Percentiles rank a stretch among this genome's conserved stretches.
Conservation (phyloP, 2,888 invertebrate species). For the Stenodema calcarata region DNA sequence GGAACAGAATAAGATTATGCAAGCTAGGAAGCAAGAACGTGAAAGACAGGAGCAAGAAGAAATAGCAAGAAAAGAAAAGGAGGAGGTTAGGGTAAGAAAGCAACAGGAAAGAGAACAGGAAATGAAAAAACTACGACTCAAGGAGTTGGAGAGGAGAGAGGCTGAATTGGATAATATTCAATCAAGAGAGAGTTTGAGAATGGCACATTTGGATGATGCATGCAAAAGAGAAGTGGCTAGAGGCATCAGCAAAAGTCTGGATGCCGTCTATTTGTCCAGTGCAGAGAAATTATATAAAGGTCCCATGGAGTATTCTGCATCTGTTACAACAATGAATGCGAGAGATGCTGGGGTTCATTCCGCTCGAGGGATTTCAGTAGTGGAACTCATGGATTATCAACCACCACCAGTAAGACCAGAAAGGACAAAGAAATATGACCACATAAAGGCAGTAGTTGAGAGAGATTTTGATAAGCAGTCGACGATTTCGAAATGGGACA, state of each 20-base stretch:
- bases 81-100: background rate
- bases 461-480: background rate
- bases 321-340: conserved; percentile 29
- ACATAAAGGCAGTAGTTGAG: background rate
- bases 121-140: conserved; percentile 12
- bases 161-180: conserved; percentile 12
- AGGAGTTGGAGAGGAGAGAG: conserved; percentile 24
- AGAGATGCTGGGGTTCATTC: conserved; percentile 39
- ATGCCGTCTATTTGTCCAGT: conserved; percentile 34
- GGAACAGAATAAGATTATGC: conserved; percentile 45
- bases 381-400: conserved; percentile 39
- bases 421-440: conserved; percentile 23
- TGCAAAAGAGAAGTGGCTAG: conserved; percentile 21
- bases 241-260: conserved; percentile 34
- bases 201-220: conserved; percentile 12
- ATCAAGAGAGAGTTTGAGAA: conserved; percentile 20
- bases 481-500: background rate
- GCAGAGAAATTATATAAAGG: conserved; percentile 48
- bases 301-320: conserved; percentile 42
- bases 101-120: conserved; percentile 46
- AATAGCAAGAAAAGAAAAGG: conserved; percentile 50
- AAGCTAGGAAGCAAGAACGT: conserved; percentile 54
- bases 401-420: conserved; percentile 38
- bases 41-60: conserved; percentile 52
- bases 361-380: conserved; percentile 29